Evolutionary conservation across 2,797 vertebrate genomes (phyloP).

Genomic region (Rhinichthys osculus): DNA sequence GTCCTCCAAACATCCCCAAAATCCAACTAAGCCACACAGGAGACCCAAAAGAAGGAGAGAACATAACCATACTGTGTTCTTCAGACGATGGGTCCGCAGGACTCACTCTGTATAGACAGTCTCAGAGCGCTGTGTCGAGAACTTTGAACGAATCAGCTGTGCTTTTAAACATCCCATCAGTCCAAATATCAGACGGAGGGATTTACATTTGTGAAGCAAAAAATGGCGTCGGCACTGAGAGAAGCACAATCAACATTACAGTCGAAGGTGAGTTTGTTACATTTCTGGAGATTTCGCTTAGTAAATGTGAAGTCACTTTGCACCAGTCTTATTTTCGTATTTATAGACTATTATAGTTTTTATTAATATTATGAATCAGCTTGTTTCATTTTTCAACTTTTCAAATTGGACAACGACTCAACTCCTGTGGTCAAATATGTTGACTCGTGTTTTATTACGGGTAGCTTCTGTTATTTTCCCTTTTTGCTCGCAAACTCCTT

Average conservation of each 20-base stretch:
- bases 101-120: conserved; percentile 71
- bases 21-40: conserved; percentile 64
- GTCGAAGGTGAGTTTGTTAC: conserved; percentile 71
- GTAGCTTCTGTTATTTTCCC: neutral
- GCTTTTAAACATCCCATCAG: conserved; percentile 67
- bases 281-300: neutral
- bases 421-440: neutral
- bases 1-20: conserved; percentile 62
- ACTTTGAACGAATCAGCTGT: neutral
- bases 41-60: conserved; percentile 72
- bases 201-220: conserved; percentile 57
- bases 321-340: neutral
- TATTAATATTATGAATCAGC: neutral
- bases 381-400: neutral
- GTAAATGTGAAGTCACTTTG: neutral
- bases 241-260: conserved; percentile 66
- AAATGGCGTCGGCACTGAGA: conserved; percentile 68
- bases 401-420: neutral
- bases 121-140: neutral
- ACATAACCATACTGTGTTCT: conserved; percentile 72
- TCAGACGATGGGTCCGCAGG: conserved; percentile 70
- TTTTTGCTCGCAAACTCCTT: too few species aligned
- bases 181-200: conserved; percentile 67
- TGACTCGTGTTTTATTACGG: neutral
- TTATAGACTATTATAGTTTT: neutral